These are phyloP conservation scores for Nomada fabriciana DNA, from an alignment of 2,888 invertebrate genomes.

Conservation along the genomic window DNA sequence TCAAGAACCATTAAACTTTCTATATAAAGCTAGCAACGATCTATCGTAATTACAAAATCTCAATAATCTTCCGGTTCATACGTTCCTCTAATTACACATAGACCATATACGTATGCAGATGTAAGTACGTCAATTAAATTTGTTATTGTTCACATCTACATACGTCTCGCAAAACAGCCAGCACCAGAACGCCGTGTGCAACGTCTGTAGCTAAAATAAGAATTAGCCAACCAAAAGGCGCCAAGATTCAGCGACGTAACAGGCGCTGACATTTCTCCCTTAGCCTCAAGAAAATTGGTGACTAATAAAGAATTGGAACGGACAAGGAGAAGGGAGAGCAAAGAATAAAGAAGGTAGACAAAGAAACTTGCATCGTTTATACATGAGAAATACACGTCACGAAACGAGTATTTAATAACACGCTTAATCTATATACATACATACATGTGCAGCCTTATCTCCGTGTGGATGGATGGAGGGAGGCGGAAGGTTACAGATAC, in stretches of 20 bases:
- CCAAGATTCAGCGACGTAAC: background rate
- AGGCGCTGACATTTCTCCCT: slow-evolving; percentile 26
- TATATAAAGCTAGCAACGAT: background rate
- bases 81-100: background rate
- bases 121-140: too few relatives aligned
- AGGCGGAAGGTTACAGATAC: slow-evolving; percentile 43
- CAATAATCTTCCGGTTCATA: background rate
- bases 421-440: background rate
- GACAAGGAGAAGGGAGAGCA: background rate
- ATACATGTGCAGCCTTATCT: slow-evolving; percentile 7
- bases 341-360: background rate
- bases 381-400: background rate
- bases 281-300: background rate
- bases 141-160: background rate
- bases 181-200: background rate
- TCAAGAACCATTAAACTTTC: background rate
- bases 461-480: slow-evolving; percentile 24
- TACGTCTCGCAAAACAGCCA: background rate
- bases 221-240: slow-evolving; percentile 9
- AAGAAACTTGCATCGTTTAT: slow-evolving; percentile 7
- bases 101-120: background rate
- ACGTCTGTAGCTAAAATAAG: slow-evolving; percentile 44
- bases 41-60: background rate
- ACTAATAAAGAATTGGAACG: background rate
- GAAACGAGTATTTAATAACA: slow-evolving; percentile 9